phyloP scores from a whole-genome alignment of 2,797 vertebrate genomes.

The Synanceia verrucosa region DNA sequence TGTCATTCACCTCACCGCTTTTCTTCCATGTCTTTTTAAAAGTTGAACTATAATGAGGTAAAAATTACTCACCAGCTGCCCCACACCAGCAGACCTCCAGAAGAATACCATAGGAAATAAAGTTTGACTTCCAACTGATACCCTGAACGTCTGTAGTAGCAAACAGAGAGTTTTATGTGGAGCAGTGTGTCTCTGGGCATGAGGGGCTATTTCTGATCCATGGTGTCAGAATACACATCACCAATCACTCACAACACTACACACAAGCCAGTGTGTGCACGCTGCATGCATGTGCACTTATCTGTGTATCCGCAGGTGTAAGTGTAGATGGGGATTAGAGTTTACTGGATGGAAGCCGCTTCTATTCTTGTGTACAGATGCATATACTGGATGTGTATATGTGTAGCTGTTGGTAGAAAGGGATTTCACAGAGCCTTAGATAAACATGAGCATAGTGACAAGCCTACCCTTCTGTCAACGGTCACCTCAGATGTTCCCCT shows the following conservation, averaged over 20 bases:
- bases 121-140: conserved; percentile 14
- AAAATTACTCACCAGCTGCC: conserved; percentile 47
- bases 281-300: background rate
- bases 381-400: conserved; percentile 23
- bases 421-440: conserved; percentile 8
- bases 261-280: conserved; percentile 4
- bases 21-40: background rate
- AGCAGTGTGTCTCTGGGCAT: conserved; percentile 73
- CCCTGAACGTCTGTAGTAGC: background rate
- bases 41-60: background rate
- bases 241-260: conserved; percentile 55
- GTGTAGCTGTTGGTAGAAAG: conserved; percentile 4
- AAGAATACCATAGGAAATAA: conserved; percentile 7
- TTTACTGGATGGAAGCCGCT: conserved; percentile 29
- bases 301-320: conserved; percentile 15
- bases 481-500: conserved; percentile 25
- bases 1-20: background rate
- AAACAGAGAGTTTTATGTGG: conserved; percentile 42
- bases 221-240: conserved; percentile 78
- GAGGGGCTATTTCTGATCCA: conserved; percentile 75
- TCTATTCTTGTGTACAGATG: conserved; percentile 26
- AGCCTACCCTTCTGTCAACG: conserved; percentile 13
- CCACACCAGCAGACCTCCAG: background rate
- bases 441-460: conserved; percentile 14
- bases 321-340: background rate